These are phyloP conservation scores for Blera fallax DNA, from an alignment of 2,888 invertebrate species.

Conservation along the genomic window DNA sequence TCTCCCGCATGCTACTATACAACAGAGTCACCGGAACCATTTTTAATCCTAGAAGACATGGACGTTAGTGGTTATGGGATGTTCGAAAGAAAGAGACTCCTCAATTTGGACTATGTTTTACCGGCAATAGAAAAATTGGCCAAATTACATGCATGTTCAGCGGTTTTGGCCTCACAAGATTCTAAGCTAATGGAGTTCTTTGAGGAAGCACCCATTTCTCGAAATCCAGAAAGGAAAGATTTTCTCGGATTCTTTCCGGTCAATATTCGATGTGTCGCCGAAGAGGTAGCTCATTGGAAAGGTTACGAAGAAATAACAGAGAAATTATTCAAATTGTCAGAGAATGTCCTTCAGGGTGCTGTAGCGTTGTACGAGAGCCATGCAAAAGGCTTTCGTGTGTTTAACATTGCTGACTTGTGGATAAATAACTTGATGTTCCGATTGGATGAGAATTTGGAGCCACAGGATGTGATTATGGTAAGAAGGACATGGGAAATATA, in stretches of 20 bases:
- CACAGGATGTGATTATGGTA: constrained; percentile 79
- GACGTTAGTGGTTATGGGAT: constrained; percentile 83
- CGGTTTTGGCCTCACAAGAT: constrained; percentile 77
- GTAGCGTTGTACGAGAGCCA: constrained; percentile 78
- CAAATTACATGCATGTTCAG: constrained; percentile 84
- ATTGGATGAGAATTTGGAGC: constrained; percentile 78
- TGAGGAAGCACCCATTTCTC: constrained; percentile 79
- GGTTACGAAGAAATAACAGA: constrained; percentile 80
- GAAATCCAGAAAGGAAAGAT: constrained; percentile 80
- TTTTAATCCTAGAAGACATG: constrained; percentile 84
- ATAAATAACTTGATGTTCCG: constrained; percentile 80
- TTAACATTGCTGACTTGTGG: constrained; percentile 80
- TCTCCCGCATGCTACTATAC: constrained; percentile 80
- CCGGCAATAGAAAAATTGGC: constrained; percentile 83
- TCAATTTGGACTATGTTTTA: constrained; percentile 83
- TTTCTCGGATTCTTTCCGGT: constrained; percentile 80
- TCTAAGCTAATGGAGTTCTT: constrained; percentile 79
- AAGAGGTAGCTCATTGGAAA: constrained; percentile 79
- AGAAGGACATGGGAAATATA: constrained; percentile 20
- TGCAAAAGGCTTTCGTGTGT: constrained; percentile 77
- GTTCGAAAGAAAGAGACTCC: constrained; percentile 83
- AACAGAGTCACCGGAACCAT: constrained; percentile 79
- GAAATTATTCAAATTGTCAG: constrained; percentile 79
- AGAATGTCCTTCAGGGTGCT: constrained; percentile 78
- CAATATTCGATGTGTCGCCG: constrained; percentile 79